Conservation (phyloP, 1,140 invertebrate genomes). For the Eriocheir sinensis region DNA sequence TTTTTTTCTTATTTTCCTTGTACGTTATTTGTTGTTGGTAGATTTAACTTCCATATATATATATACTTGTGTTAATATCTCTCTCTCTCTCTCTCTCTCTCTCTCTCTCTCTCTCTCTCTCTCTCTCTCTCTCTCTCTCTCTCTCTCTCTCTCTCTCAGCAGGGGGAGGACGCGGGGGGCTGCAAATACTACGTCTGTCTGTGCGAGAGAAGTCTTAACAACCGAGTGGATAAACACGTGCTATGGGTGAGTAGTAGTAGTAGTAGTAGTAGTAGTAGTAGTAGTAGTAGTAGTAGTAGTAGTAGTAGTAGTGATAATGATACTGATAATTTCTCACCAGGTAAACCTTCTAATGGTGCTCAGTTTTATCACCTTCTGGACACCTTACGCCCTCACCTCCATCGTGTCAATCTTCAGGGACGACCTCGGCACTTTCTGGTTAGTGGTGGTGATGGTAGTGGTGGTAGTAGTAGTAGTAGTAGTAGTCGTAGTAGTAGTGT, state of each 20-base stretch:
- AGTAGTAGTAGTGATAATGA: constrained; percentile 19
- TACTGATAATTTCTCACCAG: neutral
- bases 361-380: constrained; percentile 66
- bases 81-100: no score
- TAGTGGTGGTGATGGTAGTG: neutral
- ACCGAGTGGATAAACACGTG: constrained; percentile 62
- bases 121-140: neutral
- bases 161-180: constrained; percentile 35
- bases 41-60: constrained; percentile 17
- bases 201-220: constrained; percentile 63
- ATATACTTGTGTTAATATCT: neutral
- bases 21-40: neutral
- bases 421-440: constrained; percentile 54
- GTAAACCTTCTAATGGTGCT: constrained; percentile 64
- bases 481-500: neutral
- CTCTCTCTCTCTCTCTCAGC: neutral
- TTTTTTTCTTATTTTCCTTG: no score
- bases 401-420: constrained; percentile 42
- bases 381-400: constrained; percentile 57
- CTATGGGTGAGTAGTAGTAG: constrained; percentile 43
- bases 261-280: constrained; percentile 2
- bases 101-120: constrained; percentile 32
- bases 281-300: neutral
- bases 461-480: neutral
- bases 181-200: constrained; percentile 61